These are phyloP conservation scores for Proterorhinus semilunaris DNA, from an alignment of 2,113 vertebrate genomes.

Conservation along the genomic window DNA sequence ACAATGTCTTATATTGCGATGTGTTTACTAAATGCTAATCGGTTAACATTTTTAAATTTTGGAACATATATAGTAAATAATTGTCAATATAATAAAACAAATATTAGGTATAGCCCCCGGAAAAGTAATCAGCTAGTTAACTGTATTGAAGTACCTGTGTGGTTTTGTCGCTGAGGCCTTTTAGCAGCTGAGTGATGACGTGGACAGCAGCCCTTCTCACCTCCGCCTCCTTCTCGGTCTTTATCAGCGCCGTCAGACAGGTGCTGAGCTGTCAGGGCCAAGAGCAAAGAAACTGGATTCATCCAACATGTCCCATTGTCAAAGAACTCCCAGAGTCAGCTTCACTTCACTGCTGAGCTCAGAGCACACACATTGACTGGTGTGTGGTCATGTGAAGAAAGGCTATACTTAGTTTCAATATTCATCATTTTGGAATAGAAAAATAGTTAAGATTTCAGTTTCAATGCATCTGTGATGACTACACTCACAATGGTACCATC, in stretches of 20 bases:
- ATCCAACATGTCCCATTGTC: not conserved
- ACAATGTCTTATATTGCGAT: too few relatives aligned
- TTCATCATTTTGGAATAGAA: not conserved
- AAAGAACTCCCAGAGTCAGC: not conserved
- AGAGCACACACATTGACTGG: constrained; percentile 27
- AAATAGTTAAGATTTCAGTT: not conserved
- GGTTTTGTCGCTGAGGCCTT: constrained; percentile 85
- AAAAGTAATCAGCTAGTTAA: not conserved
- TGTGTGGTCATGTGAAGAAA: not conserved
- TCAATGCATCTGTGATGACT: too few relatives aligned
- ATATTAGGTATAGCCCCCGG: not conserved
- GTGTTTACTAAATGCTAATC: too few relatives aligned
- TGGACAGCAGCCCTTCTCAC: constrained; percentile 91
- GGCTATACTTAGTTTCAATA: not conserved
- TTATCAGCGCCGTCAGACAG: constrained; percentile 81
- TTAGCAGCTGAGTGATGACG: constrained; percentile 84
- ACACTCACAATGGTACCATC: too few relatives aligned
- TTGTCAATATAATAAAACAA: not conserved
- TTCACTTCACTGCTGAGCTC: constrained; percentile 23
- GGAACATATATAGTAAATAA: not conserved
- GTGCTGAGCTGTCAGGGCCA: constrained; percentile 65
- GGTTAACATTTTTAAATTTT: too few relatives aligned
- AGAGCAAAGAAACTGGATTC: not conserved
- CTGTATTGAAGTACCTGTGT: constrained; percentile 79
- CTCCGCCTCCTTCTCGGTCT: constrained; percentile 81